Evolutionary conservation across 2,113 vertebrate genomes (phyloP), one percentile per base, ranked within the genome.

Genomic region (Lepus timidus): DNA sequence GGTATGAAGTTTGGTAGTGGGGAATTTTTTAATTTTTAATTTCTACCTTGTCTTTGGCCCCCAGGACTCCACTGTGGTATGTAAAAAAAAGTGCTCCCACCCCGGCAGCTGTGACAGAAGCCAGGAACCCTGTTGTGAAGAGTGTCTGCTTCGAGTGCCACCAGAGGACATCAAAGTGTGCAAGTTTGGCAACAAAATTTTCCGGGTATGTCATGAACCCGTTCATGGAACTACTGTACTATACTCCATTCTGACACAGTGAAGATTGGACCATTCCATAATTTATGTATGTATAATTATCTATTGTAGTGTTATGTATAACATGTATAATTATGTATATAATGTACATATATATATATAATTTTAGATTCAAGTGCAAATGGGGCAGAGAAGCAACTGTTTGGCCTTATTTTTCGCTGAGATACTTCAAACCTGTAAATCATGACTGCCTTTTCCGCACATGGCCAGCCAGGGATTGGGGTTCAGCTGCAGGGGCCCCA

Each of bases 21-120:
- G 13, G 17, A 49, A 49, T 70, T 22, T 36, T 36, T 36, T 84
- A 39, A 7, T 3, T 79, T 79, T 85, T 96, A 3, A 88, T 71
- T 90, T 79, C 88, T 20, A 5, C 68, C 91, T 76, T 94, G 67
- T 82, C 67, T 67, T 97, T 97, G 88, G 25, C 22, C 82, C 81
- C 36, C 97, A 99, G 99, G 98, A 99, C 97, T 99, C 99, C 52
- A 99, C 99, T 0, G 98, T 99, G 84, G 96, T 99, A 64, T 99
- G 99, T 98, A 99, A 97, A 96, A 99, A 98, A 97, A 98, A 96
- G 23, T 99, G 99, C 88, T 99, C 98, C 0, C 98, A 86, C 5
- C 96, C 98, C 1, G 99, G 99, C 7, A 97, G 98, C 96, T 99
- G 99, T 81, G 95, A 97, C 5, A 98, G 94, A 58, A 96, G 93